Evolutionary conservation across 2,888 invertebrate species (phyloP).

Genomic region (Drosophila kambysellisi): DNA sequence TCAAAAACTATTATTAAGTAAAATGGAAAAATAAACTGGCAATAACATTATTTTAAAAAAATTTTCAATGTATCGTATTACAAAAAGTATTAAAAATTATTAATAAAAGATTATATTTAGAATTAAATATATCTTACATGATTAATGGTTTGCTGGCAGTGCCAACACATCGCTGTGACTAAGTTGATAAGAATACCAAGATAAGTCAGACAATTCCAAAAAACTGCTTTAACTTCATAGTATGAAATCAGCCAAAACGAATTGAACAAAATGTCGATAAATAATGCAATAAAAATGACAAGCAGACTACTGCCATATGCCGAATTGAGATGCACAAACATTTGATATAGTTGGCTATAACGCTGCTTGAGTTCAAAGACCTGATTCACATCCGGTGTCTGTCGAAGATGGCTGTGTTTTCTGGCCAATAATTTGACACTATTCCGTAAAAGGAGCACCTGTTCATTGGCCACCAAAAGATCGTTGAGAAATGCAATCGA

Average conservation of each 20-base stretch:
- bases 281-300: slow-evolving; percentile 73
- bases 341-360: slow-evolving; percentile 71
- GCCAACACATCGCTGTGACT: slow-evolving; percentile 74
- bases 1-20: background rate
- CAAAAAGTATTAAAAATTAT: background rate
- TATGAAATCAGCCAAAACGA: slow-evolving; percentile 73
- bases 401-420: slow-evolving; percentile 13
- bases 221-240: slow-evolving; percentile 16
- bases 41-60: background rate
- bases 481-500: slow-evolving; percentile 53
- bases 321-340: slow-evolving; percentile 66
- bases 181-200: slow-evolving; percentile 56
- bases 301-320: slow-evolving; percentile 81
- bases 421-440: slow-evolving; percentile 34
- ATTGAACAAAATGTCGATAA: slow-evolving; percentile 79
- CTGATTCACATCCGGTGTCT: slow-evolving; percentile 11
- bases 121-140: slow-evolving; percentile 61
- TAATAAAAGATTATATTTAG: background rate
- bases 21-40: background rate
- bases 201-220: slow-evolving; percentile 43
- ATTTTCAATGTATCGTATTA: background rate
- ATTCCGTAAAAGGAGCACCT: slow-evolving; percentile 8
- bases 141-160: slow-evolving; percentile 75
- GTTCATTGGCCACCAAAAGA: slow-evolving; percentile 45
- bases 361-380: slow-evolving; percentile 67